Conservation (phyloP, 2,113 vertebrate species). For the Epinephelus moara region DNA sequence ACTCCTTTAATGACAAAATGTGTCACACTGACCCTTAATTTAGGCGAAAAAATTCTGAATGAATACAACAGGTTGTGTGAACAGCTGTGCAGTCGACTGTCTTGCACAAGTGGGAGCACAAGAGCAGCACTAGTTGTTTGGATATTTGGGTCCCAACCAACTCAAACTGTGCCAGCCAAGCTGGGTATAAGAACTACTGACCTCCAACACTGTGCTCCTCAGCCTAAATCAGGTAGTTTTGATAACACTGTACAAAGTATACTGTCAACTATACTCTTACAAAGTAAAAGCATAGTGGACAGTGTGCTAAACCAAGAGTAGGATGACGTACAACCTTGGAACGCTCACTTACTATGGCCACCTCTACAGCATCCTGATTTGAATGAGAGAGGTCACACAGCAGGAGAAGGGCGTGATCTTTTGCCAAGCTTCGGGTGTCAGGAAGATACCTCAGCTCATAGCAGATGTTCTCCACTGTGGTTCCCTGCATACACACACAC, state of each 20-base stretch:
- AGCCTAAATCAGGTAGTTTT: not conserved
- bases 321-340: not conserved
- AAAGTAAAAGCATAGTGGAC: not conserved
- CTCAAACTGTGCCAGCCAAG: not conserved
- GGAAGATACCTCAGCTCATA: constrained; percentile 93
- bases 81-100: not conserved
- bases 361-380: constrained; percentile 89
- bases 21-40: not conserved
- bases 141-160: not conserved
- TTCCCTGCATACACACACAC: constrained; percentile 85
- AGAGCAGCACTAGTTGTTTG: constrained; percentile 16
- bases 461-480: constrained; percentile 94
- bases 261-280: no score
- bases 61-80: not conserved
- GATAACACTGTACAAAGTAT: not conserved
- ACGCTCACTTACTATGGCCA: constrained; percentile 91
- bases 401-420: constrained; percentile 88
- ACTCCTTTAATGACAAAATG: not conserved
- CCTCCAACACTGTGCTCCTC: not conserved
- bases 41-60: not conserved
- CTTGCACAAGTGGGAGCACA: not conserved
- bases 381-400: constrained; percentile 91
- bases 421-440: constrained; percentile 87
- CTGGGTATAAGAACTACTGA: not conserved
- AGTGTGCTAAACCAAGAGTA: not conserved